Conservation (phyloP, 2,888 invertebrate species). For the Drosophila eohydei region DNA sequence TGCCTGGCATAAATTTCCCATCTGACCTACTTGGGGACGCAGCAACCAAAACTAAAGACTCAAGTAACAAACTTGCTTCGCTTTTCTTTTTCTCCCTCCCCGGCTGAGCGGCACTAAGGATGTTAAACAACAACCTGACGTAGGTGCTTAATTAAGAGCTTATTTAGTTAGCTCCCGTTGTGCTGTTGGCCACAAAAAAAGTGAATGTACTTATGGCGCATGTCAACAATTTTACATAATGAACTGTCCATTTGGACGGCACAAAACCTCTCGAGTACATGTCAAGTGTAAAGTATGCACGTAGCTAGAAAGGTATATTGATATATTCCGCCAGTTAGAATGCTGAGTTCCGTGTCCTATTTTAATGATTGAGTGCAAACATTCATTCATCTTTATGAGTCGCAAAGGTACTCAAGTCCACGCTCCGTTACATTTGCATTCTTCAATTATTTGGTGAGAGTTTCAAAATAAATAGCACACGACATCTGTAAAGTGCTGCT, state of each 20-base stretch:
- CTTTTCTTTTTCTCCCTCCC: conserved; percentile 29
- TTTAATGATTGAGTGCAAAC: conserved; percentile 41
- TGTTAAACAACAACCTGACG: conserved; percentile 55
- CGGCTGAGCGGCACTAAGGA: conserved; percentile 37
- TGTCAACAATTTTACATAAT: conserved; percentile 50
- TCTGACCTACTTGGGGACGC: conserved; percentile 65
- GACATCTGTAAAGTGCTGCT: background rate
- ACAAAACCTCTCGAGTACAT: conserved; percentile 38
- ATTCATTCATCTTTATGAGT: conserved; percentile 27
- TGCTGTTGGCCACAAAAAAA: conserved; percentile 39
- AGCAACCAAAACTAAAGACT: conserved; percentile 66
- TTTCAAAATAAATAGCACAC: background rate
- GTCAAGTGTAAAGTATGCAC: conserved; percentile 51
- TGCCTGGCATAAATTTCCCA: conserved; percentile 42
- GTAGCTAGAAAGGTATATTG: conserved; percentile 50
- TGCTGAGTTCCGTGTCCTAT: conserved; percentile 44
- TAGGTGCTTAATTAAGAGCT: conserved; percentile 77
- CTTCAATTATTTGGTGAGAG: conserved; percentile 2
- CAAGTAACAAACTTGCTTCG: conserved; percentile 60
- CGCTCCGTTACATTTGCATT: conserved; percentile 13
- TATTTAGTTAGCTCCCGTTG: conserved; percentile 57
- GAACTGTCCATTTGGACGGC: conserved; percentile 49
- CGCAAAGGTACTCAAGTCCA: conserved; percentile 9
- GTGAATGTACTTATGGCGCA: conserved; percentile 63
- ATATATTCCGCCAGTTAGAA: conserved; percentile 25